These are phyloP conservation scores for Diplogasteroides magnus DNA, from an alignment of 1,140 invertebrate genomes.

Conservation along the genomic window DNA sequence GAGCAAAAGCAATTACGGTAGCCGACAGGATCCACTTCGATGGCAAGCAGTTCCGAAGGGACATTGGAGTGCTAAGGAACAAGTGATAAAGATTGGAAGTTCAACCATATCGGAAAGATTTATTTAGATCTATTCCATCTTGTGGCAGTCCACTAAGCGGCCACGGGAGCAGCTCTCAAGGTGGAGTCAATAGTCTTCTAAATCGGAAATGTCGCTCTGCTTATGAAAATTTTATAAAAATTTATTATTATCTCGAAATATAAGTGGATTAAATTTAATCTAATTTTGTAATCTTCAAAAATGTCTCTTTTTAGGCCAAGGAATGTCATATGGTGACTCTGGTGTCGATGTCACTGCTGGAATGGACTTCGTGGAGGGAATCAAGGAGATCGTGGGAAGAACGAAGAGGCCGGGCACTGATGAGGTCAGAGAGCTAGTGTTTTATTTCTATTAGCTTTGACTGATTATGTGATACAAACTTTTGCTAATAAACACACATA, in stretches of 20 bases:
- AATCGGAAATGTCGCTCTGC: too few species aligned
- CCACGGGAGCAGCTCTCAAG: too few species aligned
- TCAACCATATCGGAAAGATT: too few species aligned
- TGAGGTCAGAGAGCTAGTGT: slow-evolving; percentile 23
- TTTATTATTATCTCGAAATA: background rate
- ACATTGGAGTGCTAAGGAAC: slow-evolving; percentile 71
- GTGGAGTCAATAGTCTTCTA: too few species aligned
- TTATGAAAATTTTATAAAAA: background rate
- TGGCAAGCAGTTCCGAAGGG: slow-evolving; percentile 76
- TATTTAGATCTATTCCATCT: too few species aligned
- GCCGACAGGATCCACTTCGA: slow-evolving; percentile 71
- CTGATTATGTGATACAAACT: background rate
- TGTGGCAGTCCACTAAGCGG: too few species aligned
- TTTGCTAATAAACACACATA: background rate
- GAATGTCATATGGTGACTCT: slow-evolving; percentile 78
- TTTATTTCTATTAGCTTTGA: too few species aligned
- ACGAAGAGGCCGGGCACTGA: slow-evolving; percentile 40
- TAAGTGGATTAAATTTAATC: background rate
- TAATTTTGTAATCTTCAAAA: slow-evolving; percentile 16
- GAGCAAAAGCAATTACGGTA: slow-evolving; percentile 60
- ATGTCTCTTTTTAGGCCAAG: slow-evolving; percentile 13
- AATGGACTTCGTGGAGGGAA: slow-evolving; percentile 70
- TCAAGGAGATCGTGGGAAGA: slow-evolving; percentile 72
- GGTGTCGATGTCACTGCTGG: slow-evolving; percentile 90
- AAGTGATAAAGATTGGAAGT: too few species aligned